phyloP scores from a whole-genome alignment of 92 coral and sea anemone species.

The Bergia sp. region DNA sequence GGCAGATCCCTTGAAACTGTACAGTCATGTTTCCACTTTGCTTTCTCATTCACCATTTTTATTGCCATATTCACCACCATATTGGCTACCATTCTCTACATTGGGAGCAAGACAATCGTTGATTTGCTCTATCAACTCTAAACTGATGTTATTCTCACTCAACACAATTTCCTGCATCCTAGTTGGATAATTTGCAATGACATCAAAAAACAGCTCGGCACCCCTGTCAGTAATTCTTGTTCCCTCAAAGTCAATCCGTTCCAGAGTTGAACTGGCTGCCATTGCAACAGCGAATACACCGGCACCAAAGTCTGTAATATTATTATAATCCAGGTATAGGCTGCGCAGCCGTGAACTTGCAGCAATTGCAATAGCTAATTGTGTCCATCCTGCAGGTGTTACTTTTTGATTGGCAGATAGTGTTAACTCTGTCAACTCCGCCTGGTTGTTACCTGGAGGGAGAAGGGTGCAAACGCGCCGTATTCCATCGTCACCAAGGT shows the following conservation, averaged over 20 bases:
- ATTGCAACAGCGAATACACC: constrained; percentile 94
- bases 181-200: constrained; percentile 82
- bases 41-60: constrained; percentile 40
- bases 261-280: constrained; percentile 81
- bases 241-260: constrained; percentile 93
- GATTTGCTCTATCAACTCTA: constrained; percentile 85
- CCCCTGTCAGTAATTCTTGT: constrained; percentile 87
- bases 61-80: constrained; percentile 53
- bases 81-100: constrained; percentile 31
- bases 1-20: neutral
- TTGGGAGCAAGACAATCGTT: constrained; percentile 66
- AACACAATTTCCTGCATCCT: constrained; percentile 83
- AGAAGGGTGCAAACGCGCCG: constrained; percentile 85
- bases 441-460: constrained; percentile 69
- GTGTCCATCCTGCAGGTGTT: constrained; percentile 90
- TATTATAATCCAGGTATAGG: constrained; percentile 88
- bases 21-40: neutral
- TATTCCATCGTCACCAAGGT: constrained; percentile 90
- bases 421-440: constrained; percentile 73
- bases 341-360: constrained; percentile 77
- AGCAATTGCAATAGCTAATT: constrained; percentile 94
- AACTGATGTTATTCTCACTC: constrained; percentile 81
- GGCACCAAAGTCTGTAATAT: constrained; percentile 89
- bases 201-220: constrained; percentile 80
- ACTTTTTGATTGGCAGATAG: constrained; percentile 86